Conservation (phyloP, 2,113 vertebrate genomes). For the Eleginops maclovinus region DNA sequence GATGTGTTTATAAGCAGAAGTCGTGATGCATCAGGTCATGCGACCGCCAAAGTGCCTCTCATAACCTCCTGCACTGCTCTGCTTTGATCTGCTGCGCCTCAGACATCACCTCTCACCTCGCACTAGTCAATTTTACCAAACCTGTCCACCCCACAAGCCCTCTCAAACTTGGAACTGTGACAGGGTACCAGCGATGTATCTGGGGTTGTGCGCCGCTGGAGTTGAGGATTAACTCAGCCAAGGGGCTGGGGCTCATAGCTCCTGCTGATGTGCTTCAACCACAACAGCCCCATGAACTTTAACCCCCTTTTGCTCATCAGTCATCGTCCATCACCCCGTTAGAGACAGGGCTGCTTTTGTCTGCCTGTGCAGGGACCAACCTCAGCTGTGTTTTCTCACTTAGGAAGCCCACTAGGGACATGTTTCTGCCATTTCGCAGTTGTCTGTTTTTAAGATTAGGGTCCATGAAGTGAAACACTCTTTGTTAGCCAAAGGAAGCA, state of each 20-base stretch:
- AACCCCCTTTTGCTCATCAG: constrained; percentile 69
- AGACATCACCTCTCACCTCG: constrained; percentile 19
- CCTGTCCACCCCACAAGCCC: background rate
- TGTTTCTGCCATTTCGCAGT: constrained; percentile 56
- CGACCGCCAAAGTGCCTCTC: constrained; percentile 16
- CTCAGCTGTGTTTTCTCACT: constrained; percentile 71
- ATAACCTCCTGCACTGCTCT: background rate
- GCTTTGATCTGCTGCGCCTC: constrained; percentile 5
- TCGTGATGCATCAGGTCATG: constrained; percentile 17
- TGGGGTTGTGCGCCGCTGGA: background rate
- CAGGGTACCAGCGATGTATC: constrained; percentile 8
- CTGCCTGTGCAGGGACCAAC: constrained; percentile 30
- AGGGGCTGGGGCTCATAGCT: background rate
- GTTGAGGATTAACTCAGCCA: constrained; percentile 43
- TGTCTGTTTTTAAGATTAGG: constrained; percentile 65
- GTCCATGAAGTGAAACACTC: constrained; percentile 60
- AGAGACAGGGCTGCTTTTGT: constrained; percentile 77
- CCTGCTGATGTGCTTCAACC: constrained; percentile 50
- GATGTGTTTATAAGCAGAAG: constrained; percentile 28
- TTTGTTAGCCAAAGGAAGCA: constrained; percentile 55
- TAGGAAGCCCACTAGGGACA: constrained; percentile 48
- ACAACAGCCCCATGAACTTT: constrained; percentile 54
- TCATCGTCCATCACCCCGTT: constrained; percentile 73
- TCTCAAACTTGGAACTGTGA: constrained; percentile 16
- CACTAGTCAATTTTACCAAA: constrained; percentile 9